A percentile compares a stretch with the other conserved stretches of the same genome.
These are phyloP conservation scores for Gorsachius magnificus DNA, from an alignment of 2,797 vertebrate genomes.

Conservation along the genomic window DNA sequence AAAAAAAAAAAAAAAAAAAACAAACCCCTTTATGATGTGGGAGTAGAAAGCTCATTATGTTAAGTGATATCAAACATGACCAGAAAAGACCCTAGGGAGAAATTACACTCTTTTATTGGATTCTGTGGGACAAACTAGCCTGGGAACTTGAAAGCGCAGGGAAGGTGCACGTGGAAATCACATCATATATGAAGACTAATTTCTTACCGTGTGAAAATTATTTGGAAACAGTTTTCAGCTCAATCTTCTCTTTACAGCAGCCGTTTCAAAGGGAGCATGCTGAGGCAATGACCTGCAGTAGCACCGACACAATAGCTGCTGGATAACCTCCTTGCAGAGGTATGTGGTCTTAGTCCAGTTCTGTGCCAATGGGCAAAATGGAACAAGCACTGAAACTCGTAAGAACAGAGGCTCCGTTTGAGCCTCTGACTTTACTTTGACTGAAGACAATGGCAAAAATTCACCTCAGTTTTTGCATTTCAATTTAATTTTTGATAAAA, in stretches of 20 bases:
- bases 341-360: background rate
- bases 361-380: background rate
- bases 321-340: background rate
- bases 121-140: constrained; percentile 59
- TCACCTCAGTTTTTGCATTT: background rate
- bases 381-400: background rate
- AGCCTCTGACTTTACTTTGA: background rate
- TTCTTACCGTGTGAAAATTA: constrained; percentile 70
- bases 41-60: constrained; percentile 63
- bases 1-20: constrained; percentile 31
- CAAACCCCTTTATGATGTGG: constrained; percentile 69
- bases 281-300: constrained; percentile 46
- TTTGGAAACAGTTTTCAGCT: constrained; percentile 60
- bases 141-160: constrained; percentile 58
- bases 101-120: constrained; percentile 64
- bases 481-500: background rate
- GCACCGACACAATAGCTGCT: background rate
- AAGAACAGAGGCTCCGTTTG: background rate
- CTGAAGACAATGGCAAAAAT: background rate
- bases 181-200: constrained; percentile 58
- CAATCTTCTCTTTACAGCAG: background rate
- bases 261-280: background rate
- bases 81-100: constrained; percentile 64
- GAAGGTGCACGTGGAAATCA: constrained; percentile 54
- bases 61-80: constrained; percentile 66